Evolutionary conservation across 2,888 invertebrate species (phyloP).

Genomic region (Hydrotaea cyrtoneurina): DNA sequence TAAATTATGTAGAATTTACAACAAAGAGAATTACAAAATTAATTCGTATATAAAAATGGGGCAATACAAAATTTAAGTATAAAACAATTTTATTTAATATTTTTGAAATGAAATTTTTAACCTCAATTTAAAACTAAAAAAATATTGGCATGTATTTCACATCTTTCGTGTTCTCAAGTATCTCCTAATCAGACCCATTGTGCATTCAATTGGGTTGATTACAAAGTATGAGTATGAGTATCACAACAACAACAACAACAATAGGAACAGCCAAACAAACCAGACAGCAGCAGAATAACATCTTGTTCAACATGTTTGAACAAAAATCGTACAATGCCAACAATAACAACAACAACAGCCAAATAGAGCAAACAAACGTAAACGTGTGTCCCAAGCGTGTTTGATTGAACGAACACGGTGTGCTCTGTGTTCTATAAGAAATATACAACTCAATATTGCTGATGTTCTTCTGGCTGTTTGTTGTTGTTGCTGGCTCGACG

Average conservation of each 20-base stretch:
- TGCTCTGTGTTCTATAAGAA: too few species aligned
- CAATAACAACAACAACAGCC: background rate
- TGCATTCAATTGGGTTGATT: background rate
- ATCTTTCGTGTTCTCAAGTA: too few species aligned
- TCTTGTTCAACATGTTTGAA: conserved; percentile 26
- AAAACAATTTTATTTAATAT: too few species aligned
- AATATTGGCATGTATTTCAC: too few species aligned
- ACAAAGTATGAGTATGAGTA: background rate
- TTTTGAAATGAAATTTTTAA: too few species aligned
- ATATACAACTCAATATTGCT: conserved; percentile 16
- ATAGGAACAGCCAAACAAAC: too few species aligned
- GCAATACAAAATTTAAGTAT: too few species aligned
- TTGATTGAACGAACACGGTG: background rate
- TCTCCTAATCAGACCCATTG: background rate
- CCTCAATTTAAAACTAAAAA: too few species aligned
- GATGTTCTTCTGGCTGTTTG: background rate
- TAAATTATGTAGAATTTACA: too few species aligned
- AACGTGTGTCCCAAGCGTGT: background rate
- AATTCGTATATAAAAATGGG: too few species aligned
- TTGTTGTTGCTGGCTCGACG: background rate
- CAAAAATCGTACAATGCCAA: background rate
- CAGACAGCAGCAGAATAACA: background rate
- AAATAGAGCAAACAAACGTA: background rate
- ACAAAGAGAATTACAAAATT: too few species aligned
- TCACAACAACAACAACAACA: background rate